Conservation (phyloP, 2,113 vertebrate species). For the Paradoxurus hermaphroditus region DNA sequence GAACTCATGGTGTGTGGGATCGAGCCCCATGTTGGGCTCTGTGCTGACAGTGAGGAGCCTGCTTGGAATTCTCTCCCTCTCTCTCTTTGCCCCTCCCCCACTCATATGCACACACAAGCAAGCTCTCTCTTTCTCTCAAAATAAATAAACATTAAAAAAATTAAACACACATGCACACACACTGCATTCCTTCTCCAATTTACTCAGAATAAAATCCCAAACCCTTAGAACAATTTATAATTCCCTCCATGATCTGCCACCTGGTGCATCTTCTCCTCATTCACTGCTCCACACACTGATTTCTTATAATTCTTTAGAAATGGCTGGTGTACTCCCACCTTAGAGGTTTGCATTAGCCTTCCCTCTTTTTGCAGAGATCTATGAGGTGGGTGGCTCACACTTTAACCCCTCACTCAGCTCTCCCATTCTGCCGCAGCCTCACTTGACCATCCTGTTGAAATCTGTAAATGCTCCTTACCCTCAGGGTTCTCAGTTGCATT, state of each 20-base stretch:
- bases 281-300: not conserved
- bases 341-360: not conserved
- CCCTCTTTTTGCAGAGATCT: not conserved
- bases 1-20: too few species aligned
- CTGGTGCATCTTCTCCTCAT: not conserved
- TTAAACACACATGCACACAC: too few species aligned
- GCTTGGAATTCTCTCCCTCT: too few species aligned
- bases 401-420: not conserved
- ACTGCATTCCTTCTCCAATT: not conserved
- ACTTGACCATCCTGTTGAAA: not conserved
- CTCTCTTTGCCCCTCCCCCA: too few species aligned
- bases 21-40: too few species aligned
- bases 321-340: not conserved
- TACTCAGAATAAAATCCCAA: not conserved
- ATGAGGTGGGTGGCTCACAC: not conserved
- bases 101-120: too few species aligned
- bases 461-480: not conserved
- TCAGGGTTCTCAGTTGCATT: not conserved
- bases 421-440: too few species aligned
- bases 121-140: too few species aligned
- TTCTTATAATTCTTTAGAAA: not conserved
- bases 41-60: too few species aligned
- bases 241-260: not conserved
- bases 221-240: not conserved
- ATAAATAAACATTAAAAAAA: too few species aligned